phyloP scores from a whole-genome alignment of 2,113 vertebrate genomes.

The Myanophis thanlyinensis region DNA sequence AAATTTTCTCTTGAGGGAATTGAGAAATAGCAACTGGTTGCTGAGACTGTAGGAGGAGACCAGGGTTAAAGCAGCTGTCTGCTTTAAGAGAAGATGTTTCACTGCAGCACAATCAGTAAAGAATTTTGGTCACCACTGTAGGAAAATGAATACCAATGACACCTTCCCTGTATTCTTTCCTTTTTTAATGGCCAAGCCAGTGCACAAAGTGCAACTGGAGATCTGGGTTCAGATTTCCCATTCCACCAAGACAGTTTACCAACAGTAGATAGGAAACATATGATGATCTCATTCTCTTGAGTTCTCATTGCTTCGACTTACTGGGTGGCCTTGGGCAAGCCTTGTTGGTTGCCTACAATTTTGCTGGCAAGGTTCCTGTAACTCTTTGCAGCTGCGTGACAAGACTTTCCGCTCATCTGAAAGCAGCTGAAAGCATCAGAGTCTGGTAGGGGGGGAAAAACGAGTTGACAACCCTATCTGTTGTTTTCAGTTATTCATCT shows the following conservation, averaged over 20 bases:
- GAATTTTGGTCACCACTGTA: neutral
- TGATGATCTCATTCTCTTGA: slow-evolving; percentile 13
- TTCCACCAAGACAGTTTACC: neutral
- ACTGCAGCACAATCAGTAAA: neutral
- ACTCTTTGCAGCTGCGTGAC: neutral
- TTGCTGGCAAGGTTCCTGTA: neutral
- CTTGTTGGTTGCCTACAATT: neutral
- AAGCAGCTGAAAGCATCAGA: neutral
- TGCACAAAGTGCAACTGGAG: neutral
- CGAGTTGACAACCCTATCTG: neutral
- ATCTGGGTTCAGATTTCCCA: neutral
- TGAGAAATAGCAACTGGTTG: too few species aligned
- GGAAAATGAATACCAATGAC: neutral
- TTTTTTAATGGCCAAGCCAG: neutral
- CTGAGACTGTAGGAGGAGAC: neutral
- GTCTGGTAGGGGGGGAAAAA: neutral
- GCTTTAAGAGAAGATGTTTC: neutral
- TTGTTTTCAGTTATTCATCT: neutral
- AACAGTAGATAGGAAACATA: neutral
- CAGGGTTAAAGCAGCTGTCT: neutral
- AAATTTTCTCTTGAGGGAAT: neutral
- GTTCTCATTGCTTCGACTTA: neutral
- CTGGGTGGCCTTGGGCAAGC: slow-evolving; percentile 12
- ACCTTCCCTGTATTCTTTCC: neutral
- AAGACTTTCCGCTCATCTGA: neutral